Percentiles rank a stretch among this genome's conserved stretches.
Conservation (phyloP, 2,888 invertebrate species). For the Anthrax anthrax region DNA sequence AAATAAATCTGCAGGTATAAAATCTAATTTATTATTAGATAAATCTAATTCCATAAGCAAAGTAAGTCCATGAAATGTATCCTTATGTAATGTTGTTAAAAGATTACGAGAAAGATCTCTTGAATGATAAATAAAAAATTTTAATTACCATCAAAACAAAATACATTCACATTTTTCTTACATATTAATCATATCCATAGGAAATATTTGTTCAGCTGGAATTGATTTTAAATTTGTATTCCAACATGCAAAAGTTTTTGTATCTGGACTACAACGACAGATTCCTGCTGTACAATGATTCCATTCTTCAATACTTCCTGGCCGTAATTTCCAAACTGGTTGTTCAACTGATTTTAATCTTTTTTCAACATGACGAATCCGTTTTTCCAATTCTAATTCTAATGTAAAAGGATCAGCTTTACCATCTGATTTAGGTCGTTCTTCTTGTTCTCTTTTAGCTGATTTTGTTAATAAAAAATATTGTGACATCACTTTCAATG, state of each 20-base stretch:
- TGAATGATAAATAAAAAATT: constrained; percentile 24
- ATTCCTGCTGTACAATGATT: constrained; percentile 47
- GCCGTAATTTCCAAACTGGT: constrained; percentile 46
- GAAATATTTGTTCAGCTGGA: constrained; percentile 46
- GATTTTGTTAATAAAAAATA: constrained; percentile 21
- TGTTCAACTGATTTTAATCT: constrained; percentile 48
- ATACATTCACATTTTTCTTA: constrained; percentile 22
- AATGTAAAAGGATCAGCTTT: constrained; percentile 15
- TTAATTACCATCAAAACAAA: neutral
- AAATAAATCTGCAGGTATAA: constrained; percentile 45
- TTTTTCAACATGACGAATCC: constrained; percentile 39
- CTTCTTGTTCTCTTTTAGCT: constrained; percentile 9
- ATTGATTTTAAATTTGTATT: constrained; percentile 40
- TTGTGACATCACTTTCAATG: constrained; percentile 30
- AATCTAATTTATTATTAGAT: constrained; percentile 50
- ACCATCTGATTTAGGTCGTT: neutral
- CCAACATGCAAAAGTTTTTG: constrained; percentile 50
- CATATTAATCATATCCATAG: constrained; percentile 45
- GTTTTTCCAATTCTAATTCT: constrained; percentile 21
- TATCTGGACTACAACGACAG: constrained; percentile 49
- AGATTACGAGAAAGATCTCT: constrained; percentile 53
- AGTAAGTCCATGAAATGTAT: constrained; percentile 44
- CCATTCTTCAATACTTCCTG: constrained; percentile 37
- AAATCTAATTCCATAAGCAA: constrained; percentile 46
- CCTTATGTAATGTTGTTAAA: constrained; percentile 48